phyloP scores from a whole-genome alignment of 2,888 invertebrate genomes.

The Diaperis boleti region DNA sequence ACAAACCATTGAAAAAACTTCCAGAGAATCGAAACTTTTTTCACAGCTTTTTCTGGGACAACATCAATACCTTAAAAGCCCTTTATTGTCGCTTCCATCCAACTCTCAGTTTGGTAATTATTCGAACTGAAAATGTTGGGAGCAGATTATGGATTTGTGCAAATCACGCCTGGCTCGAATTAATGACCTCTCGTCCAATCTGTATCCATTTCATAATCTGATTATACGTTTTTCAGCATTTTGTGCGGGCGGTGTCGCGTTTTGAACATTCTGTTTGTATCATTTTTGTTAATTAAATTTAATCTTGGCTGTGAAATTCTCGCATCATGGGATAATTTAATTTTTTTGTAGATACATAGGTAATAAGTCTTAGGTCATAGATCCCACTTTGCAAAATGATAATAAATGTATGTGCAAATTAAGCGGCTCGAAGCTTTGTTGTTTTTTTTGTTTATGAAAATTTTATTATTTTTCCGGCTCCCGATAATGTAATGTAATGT shows the following conservation, averaged over 20 bases:
- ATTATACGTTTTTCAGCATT: constrained; percentile 26
- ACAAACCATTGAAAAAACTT: too few relatives aligned
- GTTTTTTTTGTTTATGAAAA: too few relatives aligned
- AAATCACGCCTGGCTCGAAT: constrained; percentile 16
- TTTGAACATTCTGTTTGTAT: background rate
- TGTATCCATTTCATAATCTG: constrained; percentile 26
- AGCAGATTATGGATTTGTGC: constrained; percentile 23
- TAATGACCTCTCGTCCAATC: constrained; percentile 29
- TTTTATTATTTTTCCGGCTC: too few relatives aligned
- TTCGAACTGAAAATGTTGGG: constrained; percentile 1
- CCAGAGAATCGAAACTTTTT: constrained; percentile 10
- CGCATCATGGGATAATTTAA: too few relatives aligned
- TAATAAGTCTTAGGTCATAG: too few relatives aligned
- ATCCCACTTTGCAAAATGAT: too few relatives aligned
- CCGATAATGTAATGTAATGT: too few relatives aligned
- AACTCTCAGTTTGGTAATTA: constrained; percentile 8
- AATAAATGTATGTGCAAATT: too few relatives aligned
- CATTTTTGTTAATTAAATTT: constrained; percentile 15
- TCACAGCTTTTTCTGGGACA: constrained; percentile 8
- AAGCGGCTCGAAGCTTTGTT: too few relatives aligned
- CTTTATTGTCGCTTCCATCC: constrained; percentile 3
- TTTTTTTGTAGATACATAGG: too few relatives aligned
- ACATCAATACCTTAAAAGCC: constrained; percentile 9
- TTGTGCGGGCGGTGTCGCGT: constrained; percentile 7
- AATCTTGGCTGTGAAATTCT: background rate